Conservation (phyloP, 1,140 invertebrate species). For the Lordiphosa stackelbergi region DNA sequence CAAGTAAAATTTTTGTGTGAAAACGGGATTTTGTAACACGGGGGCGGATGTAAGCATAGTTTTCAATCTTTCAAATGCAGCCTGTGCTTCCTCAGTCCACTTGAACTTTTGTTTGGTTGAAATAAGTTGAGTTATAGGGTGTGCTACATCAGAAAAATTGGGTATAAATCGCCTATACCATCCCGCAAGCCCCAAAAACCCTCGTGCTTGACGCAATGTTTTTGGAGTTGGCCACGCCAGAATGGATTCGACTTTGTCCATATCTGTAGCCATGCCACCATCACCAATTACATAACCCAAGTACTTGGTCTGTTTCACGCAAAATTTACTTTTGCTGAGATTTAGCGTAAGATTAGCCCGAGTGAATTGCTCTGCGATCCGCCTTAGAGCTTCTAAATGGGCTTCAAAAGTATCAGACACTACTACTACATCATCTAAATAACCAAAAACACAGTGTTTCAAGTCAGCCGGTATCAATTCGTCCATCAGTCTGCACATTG, state of each 20-base stretch:
- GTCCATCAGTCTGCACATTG: no score
- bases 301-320: neutral
- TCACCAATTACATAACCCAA: constrained; percentile 6
- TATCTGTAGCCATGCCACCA: neutral
- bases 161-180: constrained; percentile 6
- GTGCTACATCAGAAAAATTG: neutral
- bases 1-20: constrained; percentile 3
- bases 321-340: constrained; percentile 8
- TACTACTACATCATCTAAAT: neutral
- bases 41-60: neutral
- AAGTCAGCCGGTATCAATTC: no score
- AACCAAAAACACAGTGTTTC: neutral
- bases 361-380: neutral
- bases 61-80: constrained; percentile 1
- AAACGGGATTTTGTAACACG: constrained; percentile 6
- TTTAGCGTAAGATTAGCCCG: constrained; percentile 5
- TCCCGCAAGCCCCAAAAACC: constrained; percentile 8
- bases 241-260: constrained; percentile 1
- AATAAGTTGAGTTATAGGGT: neutral
- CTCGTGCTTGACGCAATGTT: neutral
- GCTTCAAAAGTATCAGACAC: neutral
- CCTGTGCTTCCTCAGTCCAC: constrained; percentile 1
- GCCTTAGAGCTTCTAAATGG: neutral
- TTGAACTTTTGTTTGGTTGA: neutral
- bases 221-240: neutral